Percentiles rank a stretch among this genome's conserved stretches.
Conservation (phyloP, 2,888 invertebrate species). For the Patella ulyssiponensis region DNA sequence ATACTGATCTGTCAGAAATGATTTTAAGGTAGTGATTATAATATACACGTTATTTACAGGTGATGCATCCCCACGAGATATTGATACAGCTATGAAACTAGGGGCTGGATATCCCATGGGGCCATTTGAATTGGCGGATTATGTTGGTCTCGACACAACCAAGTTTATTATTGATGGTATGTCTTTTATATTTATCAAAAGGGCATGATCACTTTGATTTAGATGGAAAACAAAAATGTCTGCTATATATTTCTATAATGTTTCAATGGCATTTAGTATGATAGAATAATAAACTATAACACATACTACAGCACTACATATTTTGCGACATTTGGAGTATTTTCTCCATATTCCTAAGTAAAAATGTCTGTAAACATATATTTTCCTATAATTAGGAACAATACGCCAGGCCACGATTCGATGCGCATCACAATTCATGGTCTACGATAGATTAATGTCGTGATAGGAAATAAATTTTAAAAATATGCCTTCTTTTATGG, state of each 20-base stretch:
- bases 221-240: not conserved
- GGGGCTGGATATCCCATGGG: conserved; percentile 91
- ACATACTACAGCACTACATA: not conserved
- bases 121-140: conserved; percentile 87
- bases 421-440: too few relatives aligned
- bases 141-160: conserved; percentile 86
- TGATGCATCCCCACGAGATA: conserved; percentile 81
- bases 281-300: too few relatives aligned
- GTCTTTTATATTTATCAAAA: conserved; percentile 7
- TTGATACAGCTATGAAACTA: conserved; percentile 91
- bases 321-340: not conserved
- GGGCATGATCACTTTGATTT: not conserved
- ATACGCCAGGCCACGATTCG: too few relatives aligned
- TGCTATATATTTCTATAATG: not conserved
- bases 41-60: conserved; percentile 56
- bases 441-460: too few relatives aligned
- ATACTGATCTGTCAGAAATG: too few relatives aligned
- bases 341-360: not conserved
- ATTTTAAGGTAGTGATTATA: too few relatives aligned
- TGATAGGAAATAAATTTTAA: too few relatives aligned
- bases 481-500: too few relatives aligned
- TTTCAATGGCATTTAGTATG: too few relatives aligned
- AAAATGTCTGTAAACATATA: not conserved
- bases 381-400: too few relatives aligned
- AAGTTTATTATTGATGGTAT: conserved; percentile 82